Percentiles rank a stretch among this genome's conserved stretches.
phyloP scores from a whole-genome alignment of 2,888 invertebrate species.

The Willowsia nigromaculata region DNA sequence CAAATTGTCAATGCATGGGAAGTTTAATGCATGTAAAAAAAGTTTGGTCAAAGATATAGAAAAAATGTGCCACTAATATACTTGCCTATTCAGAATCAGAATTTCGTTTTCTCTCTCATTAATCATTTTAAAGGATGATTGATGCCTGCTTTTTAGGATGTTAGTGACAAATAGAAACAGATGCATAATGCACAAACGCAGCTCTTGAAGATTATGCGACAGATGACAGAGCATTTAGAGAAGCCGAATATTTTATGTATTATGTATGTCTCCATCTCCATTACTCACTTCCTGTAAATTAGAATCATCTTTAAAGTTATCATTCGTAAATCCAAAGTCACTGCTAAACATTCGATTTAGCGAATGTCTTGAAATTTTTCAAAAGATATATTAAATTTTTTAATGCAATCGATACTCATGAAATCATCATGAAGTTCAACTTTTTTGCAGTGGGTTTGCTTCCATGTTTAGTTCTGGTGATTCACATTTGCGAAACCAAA shows the following conservation, averaged over 20 bases:
- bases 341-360: not conserved
- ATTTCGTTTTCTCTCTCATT: not conserved
- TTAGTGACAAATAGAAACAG: not conserved
- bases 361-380: not conserved
- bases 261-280: not conserved
- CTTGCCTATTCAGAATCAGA: not conserved
- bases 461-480: not conserved
- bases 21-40: not conserved
- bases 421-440: not conserved
- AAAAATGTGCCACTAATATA: not conserved
- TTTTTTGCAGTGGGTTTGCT: not conserved
- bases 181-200: not conserved
- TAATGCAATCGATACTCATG: not conserved
- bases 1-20: too few species aligned
- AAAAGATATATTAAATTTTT: not conserved
- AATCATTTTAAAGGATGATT: not conserved
- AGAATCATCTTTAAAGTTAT: not conserved
- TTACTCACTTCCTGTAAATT: not conserved
- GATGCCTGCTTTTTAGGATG: not conserved
- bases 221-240: not conserved
- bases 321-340: not conserved
- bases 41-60: not conserved
- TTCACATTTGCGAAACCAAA: not conserved
- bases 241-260: not conserved
- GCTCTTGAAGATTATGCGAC: not conserved